These are phyloP conservation scores for Psittacus erithacus DNA, from an alignment of 2,113 vertebrate species.

Conservation along the genomic window DNA sequence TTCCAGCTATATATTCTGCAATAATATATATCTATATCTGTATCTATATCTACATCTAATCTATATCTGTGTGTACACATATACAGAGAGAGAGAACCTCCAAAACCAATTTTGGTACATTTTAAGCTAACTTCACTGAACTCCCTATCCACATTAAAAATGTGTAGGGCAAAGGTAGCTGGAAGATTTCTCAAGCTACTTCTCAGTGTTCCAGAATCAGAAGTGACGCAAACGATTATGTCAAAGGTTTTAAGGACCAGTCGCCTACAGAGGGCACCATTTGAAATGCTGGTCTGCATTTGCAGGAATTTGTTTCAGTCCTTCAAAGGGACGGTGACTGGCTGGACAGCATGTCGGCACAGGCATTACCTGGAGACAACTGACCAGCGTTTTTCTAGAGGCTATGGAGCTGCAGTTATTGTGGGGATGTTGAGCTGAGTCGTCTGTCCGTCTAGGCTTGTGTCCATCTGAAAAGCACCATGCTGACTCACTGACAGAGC, in stretches of 20 bases:
- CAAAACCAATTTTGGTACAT: conserved; percentile 29
- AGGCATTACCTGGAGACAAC: background rate
- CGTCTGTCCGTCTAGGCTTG: background rate
- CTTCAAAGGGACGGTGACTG: background rate
- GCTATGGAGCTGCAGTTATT: background rate
- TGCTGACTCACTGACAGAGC: background rate
- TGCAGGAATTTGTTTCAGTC: background rate
- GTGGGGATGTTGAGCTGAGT: background rate
- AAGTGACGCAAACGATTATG: background rate
- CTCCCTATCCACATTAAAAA: background rate
- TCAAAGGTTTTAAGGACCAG: background rate
- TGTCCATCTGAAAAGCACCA: background rate
- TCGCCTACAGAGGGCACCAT: background rate
- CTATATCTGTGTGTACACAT: background rate
- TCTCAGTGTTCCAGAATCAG: background rate
- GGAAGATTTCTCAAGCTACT: background rate
- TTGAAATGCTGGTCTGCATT: background rate
- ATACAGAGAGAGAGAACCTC: background rate
- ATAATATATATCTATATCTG: background rate
- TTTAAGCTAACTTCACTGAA: background rate
- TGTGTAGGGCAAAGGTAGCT: background rate
- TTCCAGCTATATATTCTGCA: conserved; percentile 11
- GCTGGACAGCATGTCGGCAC: background rate
- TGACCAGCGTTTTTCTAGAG: background rate
- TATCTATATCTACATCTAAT: too few species aligned